Evolutionary conservation across 2,888 invertebrate species (phyloP), one percentile per base, ranked within the genome.

Genomic region (Pandemis corylana): DNA sequence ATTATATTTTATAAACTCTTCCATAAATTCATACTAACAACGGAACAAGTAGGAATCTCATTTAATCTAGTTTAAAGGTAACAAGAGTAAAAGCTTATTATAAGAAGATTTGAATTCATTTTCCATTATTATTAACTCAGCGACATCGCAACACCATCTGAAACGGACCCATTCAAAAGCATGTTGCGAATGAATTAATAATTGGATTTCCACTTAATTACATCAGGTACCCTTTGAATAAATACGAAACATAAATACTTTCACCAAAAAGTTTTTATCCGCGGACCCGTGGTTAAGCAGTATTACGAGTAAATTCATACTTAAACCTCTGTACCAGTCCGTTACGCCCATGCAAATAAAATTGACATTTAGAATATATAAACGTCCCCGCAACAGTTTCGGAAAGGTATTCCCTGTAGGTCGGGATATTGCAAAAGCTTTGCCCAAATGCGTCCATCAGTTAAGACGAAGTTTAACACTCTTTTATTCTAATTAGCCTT

Each of bases 401-500:
- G 66, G 76, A 67, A 82, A 83, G 79, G 79, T 76, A 76, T 78
- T 79, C 83, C 79, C 79, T 3, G 13, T 81, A 79, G 83, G 76
- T 41, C 51, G n/a, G 70, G 79, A 79, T 81, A 79, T 83, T 79
- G 79, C 82, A 78, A 81, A 84, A 84, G 80, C 82, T 80, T 69
- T 84, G 79, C 81, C 85, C 84, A 85, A 89, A 87, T 81, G 81
- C 84, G 86, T 83, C 85, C 86, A 85, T 87, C 88, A 87, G 86
- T 89, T 86, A 84, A 80, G 81, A 76, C 80, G 80, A 89, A 91
- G 87, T 91, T 91, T 90, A 89, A 89, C 90, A 90, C 90, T 90
- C 89, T 91, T 92, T 90, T 90, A 91, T 89, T 90, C 88, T 91
- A 92, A 93, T 92, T 92, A 91, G 86, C 81, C 90, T 86, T 82